Base-by-base conservation (phyloP, 2,888 invertebrate genomes). In the Phorcus lineatus region DNA sequence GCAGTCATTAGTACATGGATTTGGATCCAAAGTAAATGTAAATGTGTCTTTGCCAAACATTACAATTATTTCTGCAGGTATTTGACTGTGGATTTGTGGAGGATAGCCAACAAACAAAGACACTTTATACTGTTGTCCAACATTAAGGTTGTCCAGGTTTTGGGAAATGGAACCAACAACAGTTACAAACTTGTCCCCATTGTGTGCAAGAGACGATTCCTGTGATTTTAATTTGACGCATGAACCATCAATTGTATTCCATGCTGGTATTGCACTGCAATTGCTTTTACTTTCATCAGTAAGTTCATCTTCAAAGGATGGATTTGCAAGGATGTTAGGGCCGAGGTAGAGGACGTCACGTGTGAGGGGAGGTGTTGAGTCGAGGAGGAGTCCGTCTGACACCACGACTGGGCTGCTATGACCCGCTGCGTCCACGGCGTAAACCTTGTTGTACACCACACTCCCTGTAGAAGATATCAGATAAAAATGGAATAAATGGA, bases 321-420 rank as follows among this genome's bases (percentile, higher is more conserved):
- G 86, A 78, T 86, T 84, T 3, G 31, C 11, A 0, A 84, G 24
- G 11, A 86, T 47, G 70, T 86, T 86, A 6, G 62, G 53, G 2
- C 78, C 82, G 2, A 53, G 22, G 66, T 86, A 83, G 7, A 81
- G 40, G 9, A 83, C 74, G 74, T 70, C 57, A 2, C 81, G 53
- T n/a, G 81, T 76, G 6, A 54, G 62, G 7, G 88, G 87, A 19
- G 86, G 83, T 0, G 87, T 82, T 11, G 74, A 80, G 74, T 88
- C 88, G 36, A 87, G 53, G 0, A 70, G 81, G 3, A 88, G 84
- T 9, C 88, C 88, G 80, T 88, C 84, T 11, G 88, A 88, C 17
- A 84, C 82, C 16, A 67, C 82, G 47, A 81, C 83, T 11, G 66
- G 31, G 17, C 87, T 87, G 16, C 66, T 79, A 28, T 86, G 83